A percentile compares a stretch with the other conserved stretches of the same genome.
phyloP scores from a whole-genome alignment of 2,888 invertebrate species.

The Rhabditoides inermis region DNA sequence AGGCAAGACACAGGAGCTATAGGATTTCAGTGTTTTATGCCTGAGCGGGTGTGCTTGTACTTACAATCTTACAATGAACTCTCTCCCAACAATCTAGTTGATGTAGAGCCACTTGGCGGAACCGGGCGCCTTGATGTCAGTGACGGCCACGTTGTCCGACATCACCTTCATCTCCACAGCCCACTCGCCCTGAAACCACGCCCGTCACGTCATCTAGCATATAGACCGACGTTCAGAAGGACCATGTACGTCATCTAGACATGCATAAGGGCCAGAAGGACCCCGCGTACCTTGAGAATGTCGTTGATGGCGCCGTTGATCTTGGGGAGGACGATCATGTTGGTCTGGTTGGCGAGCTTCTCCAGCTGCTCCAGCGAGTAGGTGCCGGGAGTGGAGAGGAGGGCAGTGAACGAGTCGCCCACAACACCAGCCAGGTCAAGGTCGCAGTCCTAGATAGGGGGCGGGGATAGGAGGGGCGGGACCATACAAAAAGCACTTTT shows the following conservation, averaged over 20 bases:
- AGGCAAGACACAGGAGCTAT: no score
- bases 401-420: no score
- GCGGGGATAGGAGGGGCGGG: no score
- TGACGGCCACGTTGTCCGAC: slow-evolving; percentile 6
- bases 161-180: slow-evolving; percentile 5
- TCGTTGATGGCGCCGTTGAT: slow-evolving; percentile 6
- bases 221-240: no score
- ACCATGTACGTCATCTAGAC: background rate
- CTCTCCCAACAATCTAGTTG: no score
- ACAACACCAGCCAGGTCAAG: no score
- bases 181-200: slow-evolving; percentile 13
- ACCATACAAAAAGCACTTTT: no score
- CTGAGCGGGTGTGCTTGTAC: no score
- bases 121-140: slow-evolving; percentile 12
- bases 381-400: no score
- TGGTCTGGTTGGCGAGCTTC: slow-evolving; percentile 9
- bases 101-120: slow-evolving; percentile 20
- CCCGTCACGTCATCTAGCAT: background rate
- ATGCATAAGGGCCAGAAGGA: slow-evolving; percentile 4
- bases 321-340: slow-evolving; percentile 11
- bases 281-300: slow-evolving; percentile 2
- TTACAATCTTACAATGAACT: no score
- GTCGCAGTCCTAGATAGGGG: no score
- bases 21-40: no score
- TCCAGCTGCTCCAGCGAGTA: slow-evolving; percentile 15